Percentiles rank a stretch among this genome's conserved stretches.
phyloP scores from a whole-genome alignment of 1,140 invertebrate species.

The Drosophila orosa region DNA sequence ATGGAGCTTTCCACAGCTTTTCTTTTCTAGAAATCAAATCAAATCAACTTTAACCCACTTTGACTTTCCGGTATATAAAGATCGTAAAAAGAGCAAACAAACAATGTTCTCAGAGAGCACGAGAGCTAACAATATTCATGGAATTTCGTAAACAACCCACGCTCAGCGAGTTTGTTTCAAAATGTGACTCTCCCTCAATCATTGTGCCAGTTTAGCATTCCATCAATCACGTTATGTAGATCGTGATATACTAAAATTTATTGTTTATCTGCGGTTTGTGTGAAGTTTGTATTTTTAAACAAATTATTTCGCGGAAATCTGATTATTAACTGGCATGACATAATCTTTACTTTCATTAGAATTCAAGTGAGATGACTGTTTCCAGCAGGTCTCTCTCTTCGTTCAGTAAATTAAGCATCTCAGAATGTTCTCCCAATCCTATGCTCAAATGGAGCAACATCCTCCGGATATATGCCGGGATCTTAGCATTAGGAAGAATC shows the following conservation, averaged over 20 bases:
- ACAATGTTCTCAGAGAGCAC: conserved; percentile 1
- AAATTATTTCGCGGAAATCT: background rate
- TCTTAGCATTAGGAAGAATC: too few relatives aligned
- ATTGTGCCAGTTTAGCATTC: conserved; percentile 2
- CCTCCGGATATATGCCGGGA: conserved; percentile 85
- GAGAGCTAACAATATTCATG: background rate
- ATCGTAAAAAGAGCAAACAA: conserved; percentile 1
- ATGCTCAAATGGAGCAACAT: conserved; percentile 86
- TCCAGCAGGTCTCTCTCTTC: too few relatives aligned
- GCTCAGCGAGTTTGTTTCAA: background rate
- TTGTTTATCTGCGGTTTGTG: background rate
- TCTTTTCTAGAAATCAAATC: background rate
- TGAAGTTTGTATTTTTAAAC: background rate
- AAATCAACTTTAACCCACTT: background rate
- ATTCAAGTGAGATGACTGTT: too few relatives aligned
- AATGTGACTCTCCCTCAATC: conserved; percentile 4
- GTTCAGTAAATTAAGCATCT: too few relatives aligned
- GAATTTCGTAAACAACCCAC: conserved; percentile 1
- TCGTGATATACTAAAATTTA: background rate
- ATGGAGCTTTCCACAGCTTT: background rate
- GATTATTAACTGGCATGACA: background rate
- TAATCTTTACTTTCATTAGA: background rate
- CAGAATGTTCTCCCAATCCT: conserved; percentile 24
- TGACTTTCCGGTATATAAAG: background rate
- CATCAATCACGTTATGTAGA: conserved; percentile 12